phyloP scores from a whole-genome alignment of 1,140 invertebrate genomes.

The Acromyrmex echinatior region DNA sequence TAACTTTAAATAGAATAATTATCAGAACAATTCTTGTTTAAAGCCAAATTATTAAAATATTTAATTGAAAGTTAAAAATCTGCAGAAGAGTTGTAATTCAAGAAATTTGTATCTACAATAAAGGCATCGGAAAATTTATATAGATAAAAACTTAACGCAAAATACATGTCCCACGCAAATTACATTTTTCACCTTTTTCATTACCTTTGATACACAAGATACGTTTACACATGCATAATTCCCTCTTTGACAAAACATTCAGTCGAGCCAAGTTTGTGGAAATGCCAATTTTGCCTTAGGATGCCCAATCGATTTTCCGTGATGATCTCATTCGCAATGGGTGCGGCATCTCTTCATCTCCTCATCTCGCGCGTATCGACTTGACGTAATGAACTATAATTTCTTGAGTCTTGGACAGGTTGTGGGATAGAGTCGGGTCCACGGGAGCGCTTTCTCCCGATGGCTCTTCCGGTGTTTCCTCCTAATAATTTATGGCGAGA shows the following conservation, averaged over 20 bases:
- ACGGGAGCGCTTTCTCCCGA: constrained; percentile 24
- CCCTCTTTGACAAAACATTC: background rate
- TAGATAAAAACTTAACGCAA: background rate
- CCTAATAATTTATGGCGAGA: constrained; percentile 41
- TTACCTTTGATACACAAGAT: background rate
- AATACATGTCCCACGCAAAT: background rate
- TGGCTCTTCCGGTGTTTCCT: constrained; percentile 35
- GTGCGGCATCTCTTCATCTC: background rate
- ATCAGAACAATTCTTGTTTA: background rate
- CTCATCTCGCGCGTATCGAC: background rate
- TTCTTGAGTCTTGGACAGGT: constrained; percentile 9
- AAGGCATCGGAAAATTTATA: background rate
- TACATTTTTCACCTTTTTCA: background rate
- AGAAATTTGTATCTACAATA: background rate
- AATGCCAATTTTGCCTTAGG: background rate
- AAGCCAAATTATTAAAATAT: background rate
- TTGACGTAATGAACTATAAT: constrained; percentile 46
- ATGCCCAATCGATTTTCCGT: constrained; percentile 36
- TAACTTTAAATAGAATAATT: background rate
- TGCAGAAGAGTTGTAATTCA: background rate
- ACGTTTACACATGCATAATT: background rate
- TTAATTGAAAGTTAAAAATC: background rate
- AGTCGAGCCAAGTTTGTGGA: background rate
- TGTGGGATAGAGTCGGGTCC: constrained; percentile 21
- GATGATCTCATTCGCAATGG: constrained; percentile 22